Evolutionary conservation across 2,113 vertebrate genomes (phyloP).

Genomic region (Clarias batrachus): DNA sequence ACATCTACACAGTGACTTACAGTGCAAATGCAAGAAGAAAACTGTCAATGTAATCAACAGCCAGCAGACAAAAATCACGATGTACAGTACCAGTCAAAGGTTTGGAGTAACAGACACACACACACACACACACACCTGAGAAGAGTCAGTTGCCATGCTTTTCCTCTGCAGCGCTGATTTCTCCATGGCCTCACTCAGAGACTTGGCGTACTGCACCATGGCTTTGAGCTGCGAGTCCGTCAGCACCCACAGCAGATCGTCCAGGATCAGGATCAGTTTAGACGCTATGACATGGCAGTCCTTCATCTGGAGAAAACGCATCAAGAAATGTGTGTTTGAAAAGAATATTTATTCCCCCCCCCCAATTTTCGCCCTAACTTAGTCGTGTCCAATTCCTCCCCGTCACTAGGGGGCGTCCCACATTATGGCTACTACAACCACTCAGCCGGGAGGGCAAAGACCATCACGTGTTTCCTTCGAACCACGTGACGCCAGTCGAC

Average conservation of each 20-base stretch:
- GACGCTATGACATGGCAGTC: slow-evolving; percentile 97
- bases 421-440: too few species aligned
- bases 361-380: too few species aligned
- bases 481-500: too few species aligned
- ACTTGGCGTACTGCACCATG: slow-evolving; percentile 98
- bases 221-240: slow-evolving; percentile 98
- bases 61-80: too few species aligned
- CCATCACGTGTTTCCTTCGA: too few species aligned
- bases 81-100: too few species aligned
- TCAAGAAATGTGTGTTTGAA: neutral
- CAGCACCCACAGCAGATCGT: slow-evolving; percentile 97
- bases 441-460: too few species aligned
- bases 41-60: too few species aligned
- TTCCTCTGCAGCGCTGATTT: slow-evolving; percentile 95
- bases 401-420: too few species aligned
- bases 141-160: slow-evolving; percentile 87
- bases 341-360: too few species aligned
- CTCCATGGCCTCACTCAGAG: slow-evolving; percentile 97
- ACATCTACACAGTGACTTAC: neutral
- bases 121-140: slow-evolving; percentile 70
- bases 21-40: neutral
- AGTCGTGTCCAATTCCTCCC: too few species aligned
- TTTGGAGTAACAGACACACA: neutral
- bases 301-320: slow-evolving; percentile 75
- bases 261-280: slow-evolving; percentile 91